These are phyloP conservation scores for Lypha dubia DNA, from an alignment of 2,888 invertebrate genomes.

Conservation along the genomic window DNA sequence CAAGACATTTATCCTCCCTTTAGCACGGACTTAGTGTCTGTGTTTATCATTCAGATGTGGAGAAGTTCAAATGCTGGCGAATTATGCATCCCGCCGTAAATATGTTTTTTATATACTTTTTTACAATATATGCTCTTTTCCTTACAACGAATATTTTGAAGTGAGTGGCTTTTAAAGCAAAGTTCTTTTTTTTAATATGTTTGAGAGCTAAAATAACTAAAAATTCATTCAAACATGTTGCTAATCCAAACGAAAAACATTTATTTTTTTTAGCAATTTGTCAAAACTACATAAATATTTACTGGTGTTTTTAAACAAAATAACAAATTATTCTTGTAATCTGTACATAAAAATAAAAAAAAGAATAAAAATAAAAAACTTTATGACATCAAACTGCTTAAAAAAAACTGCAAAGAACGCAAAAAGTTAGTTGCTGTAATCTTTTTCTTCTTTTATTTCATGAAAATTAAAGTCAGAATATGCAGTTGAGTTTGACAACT, in stretches of 20 bases:
- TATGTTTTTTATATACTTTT: no score
- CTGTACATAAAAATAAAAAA: no score
- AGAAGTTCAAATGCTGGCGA: no score
- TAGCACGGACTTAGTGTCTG: no score
- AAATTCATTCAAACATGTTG: background rate
- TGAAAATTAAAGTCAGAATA: slow-evolving; percentile 30
- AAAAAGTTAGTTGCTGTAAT: slow-evolving; percentile 5
- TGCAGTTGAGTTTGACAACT: slow-evolving; percentile 37
- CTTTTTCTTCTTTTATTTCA: slow-evolving; percentile 6
- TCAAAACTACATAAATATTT: slow-evolving; percentile 9
- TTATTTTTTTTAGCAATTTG: background rate
- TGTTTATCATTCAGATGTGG: no score
- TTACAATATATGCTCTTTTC: no score
- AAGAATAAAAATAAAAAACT: background rate
- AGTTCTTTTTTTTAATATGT: no score
- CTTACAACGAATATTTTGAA: no score
- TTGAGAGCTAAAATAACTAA: no score
- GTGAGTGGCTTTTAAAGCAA: no score
- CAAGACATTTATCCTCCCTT: no score
- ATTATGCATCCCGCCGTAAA: no score
- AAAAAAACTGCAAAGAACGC: slow-evolving; percentile 15
- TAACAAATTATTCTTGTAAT: background rate
- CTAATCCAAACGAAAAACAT: background rate
- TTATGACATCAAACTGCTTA: slow-evolving; percentile 7
- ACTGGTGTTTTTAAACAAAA: background rate